These are phyloP conservation scores for Laspeyria flexula DNA, from an alignment of 2,888 invertebrate species.

Conservation along the genomic window DNA sequence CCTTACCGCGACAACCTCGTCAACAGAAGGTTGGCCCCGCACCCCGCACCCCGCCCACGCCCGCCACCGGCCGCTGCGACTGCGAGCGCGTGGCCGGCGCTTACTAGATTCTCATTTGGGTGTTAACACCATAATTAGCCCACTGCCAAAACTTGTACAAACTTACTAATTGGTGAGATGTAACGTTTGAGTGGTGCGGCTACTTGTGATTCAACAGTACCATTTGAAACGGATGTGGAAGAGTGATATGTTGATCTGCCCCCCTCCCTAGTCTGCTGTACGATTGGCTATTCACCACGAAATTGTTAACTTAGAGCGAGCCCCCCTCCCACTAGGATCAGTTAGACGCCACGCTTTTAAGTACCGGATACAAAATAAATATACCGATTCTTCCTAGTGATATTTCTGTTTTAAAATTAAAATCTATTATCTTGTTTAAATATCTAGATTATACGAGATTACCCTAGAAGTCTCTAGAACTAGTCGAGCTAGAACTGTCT, in stretches of 20 bases:
- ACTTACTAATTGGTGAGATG: slow-evolving; percentile 49
- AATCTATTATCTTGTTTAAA: slow-evolving; percentile 24
- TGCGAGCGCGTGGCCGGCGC: slow-evolving; percentile 53
- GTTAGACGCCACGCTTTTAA: slow-evolving; percentile 38
- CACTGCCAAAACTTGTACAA: slow-evolving; percentile 52
- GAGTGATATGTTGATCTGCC: slow-evolving; percentile 69
- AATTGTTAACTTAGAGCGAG: slow-evolving; percentile 18
- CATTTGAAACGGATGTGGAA: slow-evolving; percentile 82
- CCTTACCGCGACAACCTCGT: slow-evolving; percentile 99
- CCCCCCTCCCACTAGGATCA: slow-evolving; percentile 27
- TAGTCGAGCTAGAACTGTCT: slow-evolving; percentile 68
- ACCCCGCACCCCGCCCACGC: slow-evolving; percentile 52
- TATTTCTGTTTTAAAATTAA: slow-evolving; percentile 23
- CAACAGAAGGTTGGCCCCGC: slow-evolving; percentile 95
- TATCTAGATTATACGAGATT: slow-evolving; percentile 34
- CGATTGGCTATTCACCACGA: slow-evolving; percentile 47
- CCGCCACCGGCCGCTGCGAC: slow-evolving; percentile 38
- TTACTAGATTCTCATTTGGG: slow-evolving; percentile 76
- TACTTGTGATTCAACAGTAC: slow-evolving; percentile 74
- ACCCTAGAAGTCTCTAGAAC: slow-evolving; percentile 63
- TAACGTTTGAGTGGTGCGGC: slow-evolving; percentile 68
- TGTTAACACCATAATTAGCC: slow-evolving; percentile 76
- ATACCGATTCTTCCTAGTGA: slow-evolving; percentile 39
- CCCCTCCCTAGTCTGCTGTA: slow-evolving; percentile 48
- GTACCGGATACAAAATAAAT: slow-evolving; percentile 48